phyloP scores from a whole-genome alignment of 2,113 vertebrate species.

The Mus spicilegus region DNA sequence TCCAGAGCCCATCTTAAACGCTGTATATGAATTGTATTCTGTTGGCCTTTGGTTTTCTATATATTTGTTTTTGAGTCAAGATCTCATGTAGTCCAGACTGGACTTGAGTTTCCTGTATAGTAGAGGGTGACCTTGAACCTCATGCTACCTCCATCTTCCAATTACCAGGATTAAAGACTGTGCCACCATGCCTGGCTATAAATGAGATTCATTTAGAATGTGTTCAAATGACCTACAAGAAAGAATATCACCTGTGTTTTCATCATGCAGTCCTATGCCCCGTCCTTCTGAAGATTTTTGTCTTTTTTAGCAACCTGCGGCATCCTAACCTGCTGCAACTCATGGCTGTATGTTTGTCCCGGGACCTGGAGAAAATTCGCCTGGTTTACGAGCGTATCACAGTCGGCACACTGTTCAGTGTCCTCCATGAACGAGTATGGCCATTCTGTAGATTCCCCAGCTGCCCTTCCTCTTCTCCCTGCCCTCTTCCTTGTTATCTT shows the following conservation, averaged over 20 bases:
- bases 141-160: background rate
- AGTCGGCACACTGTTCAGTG: conserved; percentile 87
- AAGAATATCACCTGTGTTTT: background rate
- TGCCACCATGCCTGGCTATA: background rate
- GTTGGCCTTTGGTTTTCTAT: background rate
- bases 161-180: background rate
- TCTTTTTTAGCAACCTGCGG: conserved; percentile 84
- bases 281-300: background rate
- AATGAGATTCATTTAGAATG: conserved; percentile 10
- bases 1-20: background rate
- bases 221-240: background rate
- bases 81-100: background rate
- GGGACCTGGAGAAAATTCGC: conserved; percentile 84
- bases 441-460: background rate
- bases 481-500: background rate
- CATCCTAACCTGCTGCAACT: conserved; percentile 88
- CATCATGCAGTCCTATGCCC: background rate
- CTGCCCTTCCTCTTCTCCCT: background rate
- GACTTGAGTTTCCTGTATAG: background rate
- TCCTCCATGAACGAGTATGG: conserved; percentile 88
- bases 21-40: background rate
- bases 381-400: conserved; percentile 88
- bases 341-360: conserved; percentile 88
- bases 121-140: background rate
- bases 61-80: background rate